Base-by-base conservation (phyloP, 2,113 vertebrate genomes). In the Ictalurus furcatus region DNA sequence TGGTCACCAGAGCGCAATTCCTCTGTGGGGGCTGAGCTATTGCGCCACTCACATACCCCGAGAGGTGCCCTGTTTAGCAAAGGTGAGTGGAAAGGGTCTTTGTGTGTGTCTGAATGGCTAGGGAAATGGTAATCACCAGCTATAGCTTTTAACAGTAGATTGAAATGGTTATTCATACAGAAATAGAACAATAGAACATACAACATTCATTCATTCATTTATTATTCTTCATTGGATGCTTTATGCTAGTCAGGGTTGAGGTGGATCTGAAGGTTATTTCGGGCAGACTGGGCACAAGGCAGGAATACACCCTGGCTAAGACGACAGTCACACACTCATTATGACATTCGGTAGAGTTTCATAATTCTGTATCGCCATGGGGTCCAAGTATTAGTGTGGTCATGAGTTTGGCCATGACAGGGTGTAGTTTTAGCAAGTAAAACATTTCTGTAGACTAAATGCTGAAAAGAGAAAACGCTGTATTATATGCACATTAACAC, bases 1-100 rank as follows among this genome's bases (percentile, higher is more conserved):
- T 67, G 85, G 90, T 91, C 91, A 89, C 89, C 89, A 92, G 90
- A 93, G 92, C 85, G 84, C 85, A 92, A 87, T 90, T 93, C 91
- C 89, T 44, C 92, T 91, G 88, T 28, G 65, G 89, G 89, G 69
- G 83, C 48, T 71, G 84, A 74, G 74, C 87, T 90, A 90, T 90
- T 74, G 84, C 90, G 65, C 90, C 88, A 58, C 85, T 85, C 90
- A 84, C 59, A 86, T 87, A 87, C 87, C 16, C 34, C 5, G 17
- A 89, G 84, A 58, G 76, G 48, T 80, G 84, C 74, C 23, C 84
- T 58, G 58, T 44, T 30, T 79, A 69, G 63, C 87, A 67, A 67
- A 80, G 65, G 74, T 59, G 37, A 54, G 13, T 91, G 85, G 23
- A 87, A 79, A 88, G 88, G 61, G 85, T 82, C 48, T 69, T 69